A percentile compares a stretch with the other conserved stretches of the same genome.
Conservation (phyloP, 2,113 vertebrate genomes). For the Perca flavescens region DNA sequence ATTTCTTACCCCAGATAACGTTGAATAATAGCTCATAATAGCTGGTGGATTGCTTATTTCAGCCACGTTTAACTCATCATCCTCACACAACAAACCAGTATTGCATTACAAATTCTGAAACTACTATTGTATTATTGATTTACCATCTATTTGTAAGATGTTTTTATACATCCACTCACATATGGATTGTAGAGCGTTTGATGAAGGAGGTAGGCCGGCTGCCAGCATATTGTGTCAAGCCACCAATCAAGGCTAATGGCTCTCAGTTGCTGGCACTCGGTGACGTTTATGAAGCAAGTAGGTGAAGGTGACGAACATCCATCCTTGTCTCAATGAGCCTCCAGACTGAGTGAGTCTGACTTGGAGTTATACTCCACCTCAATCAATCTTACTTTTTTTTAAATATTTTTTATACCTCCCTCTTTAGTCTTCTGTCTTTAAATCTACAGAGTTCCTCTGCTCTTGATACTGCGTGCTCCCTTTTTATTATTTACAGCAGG, state of each 20-base stretch:
- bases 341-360: constrained; percentile 18
- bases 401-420: not conserved
- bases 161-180: not conserved
- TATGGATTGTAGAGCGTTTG: not conserved
- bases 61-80: not conserved
- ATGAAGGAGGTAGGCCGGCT: not conserved
- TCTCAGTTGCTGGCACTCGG: constrained; percentile 36
- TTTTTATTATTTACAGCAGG: constrained; percentile 14
- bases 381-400: not conserved
- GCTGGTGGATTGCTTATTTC: not conserved
- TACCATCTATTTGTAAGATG: not conserved
- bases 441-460: constrained; percentile 12
- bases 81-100: not conserved
- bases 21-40: no score
- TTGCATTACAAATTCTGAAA: not conserved
- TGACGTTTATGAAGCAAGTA: constrained; percentile 54
- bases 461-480: not conserved
- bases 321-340: constrained; percentile 41
- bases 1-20: not conserved
- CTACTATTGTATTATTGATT: not conserved
- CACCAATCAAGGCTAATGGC: constrained; percentile 53
- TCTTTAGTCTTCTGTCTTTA: not conserved
- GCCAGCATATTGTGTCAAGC: constrained; percentile 20
- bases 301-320: constrained; percentile 61
- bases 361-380: not conserved